Evolutionary conservation across 2,888 invertebrate species (phyloP).

Genomic region (Opisthograptis luteolata): DNA sequence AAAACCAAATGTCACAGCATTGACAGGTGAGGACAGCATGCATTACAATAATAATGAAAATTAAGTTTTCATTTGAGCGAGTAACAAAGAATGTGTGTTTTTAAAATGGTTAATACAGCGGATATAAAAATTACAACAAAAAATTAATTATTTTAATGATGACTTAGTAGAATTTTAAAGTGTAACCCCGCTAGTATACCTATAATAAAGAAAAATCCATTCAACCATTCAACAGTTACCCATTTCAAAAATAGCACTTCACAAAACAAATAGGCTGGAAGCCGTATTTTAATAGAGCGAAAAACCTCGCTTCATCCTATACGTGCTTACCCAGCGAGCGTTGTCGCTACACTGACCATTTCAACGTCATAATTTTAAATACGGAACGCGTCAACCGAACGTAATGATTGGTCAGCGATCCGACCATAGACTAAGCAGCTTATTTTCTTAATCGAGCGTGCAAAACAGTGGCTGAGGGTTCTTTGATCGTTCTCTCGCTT

Average conservation of each 20-base stretch:
- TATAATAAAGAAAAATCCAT: neutral
- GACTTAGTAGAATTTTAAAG: too few species aligned
- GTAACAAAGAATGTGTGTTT: too few species aligned
- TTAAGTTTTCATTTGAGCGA: too few species aligned
- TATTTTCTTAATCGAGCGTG: conserved; percentile 62
- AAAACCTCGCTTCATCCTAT: conserved; percentile 18
- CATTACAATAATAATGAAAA: too few species aligned
- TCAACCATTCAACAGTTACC: conserved; percentile 6
- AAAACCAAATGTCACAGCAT: too few species aligned
- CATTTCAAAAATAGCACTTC: neutral
- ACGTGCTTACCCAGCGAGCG: conserved; percentile 42
- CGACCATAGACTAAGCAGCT: conserved; percentile 68
- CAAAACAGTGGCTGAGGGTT: conserved; percentile 35
- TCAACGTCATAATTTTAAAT: conserved; percentile 59
- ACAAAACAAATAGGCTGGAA: neutral
- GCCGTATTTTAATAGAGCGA: conserved; percentile 50
- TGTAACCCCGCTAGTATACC: neutral
- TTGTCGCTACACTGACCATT: conserved; percentile 47
- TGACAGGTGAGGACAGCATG: too few species aligned
- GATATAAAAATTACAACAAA: too few species aligned
- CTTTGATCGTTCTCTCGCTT: conserved; percentile 66
- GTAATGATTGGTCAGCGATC: conserved; percentile 66
- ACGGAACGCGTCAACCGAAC: conserved; percentile 60
- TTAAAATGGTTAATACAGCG: too few species aligned
- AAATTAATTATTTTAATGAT: too few species aligned